Conservation (phyloP, 2,888 invertebrate genomes). For the Cephus pygmeus region DNA sequence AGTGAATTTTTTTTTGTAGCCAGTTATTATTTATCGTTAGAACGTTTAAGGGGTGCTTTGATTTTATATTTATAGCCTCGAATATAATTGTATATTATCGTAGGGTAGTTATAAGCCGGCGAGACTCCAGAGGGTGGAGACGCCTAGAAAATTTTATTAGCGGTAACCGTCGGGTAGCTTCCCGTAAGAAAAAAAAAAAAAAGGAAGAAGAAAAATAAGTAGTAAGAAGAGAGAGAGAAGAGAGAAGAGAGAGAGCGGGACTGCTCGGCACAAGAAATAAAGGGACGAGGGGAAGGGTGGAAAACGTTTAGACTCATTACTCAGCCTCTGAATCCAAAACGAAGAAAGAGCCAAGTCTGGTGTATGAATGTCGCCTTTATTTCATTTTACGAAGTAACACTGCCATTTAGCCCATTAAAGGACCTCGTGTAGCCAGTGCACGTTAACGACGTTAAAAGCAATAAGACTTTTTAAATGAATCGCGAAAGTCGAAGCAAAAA, state of each 20-base stretch:
- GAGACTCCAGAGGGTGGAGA: not conserved
- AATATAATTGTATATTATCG: not conserved
- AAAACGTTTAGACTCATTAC: conserved; percentile 22
- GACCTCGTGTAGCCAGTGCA: conserved; percentile 35
- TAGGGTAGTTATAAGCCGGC: not conserved
- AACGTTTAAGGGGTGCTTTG: not conserved
- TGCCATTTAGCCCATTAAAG: conserved; percentile 36
- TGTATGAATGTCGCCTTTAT: conserved; percentile 48
- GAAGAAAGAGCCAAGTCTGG: conserved; percentile 18
- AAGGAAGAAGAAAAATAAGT: not conserved
- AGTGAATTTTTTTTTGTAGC: not conserved
- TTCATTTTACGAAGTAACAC: conserved; percentile 43
- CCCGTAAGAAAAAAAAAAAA: conserved; percentile 15
- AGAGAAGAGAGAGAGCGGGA: conserved; percentile 15
- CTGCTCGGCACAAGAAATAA: conserved; percentile 12
- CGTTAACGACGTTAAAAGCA: conserved; percentile 39
- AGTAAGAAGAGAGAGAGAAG: not conserved
- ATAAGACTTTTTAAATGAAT: conserved; percentile 29
- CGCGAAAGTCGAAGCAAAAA: not conserved
- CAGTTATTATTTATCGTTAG: not conserved
- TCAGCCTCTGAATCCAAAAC: conserved; percentile 17
- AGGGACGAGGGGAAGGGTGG: conserved; percentile 6
- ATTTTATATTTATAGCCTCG: not conserved
- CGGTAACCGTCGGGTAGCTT: conserved; percentile 11
- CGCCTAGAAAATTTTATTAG: conserved; percentile 8